These are phyloP conservation scores for Sarcophilus harrisii DNA, from an alignment of 2,797 vertebrate species.

Conservation along the genomic window DNA sequence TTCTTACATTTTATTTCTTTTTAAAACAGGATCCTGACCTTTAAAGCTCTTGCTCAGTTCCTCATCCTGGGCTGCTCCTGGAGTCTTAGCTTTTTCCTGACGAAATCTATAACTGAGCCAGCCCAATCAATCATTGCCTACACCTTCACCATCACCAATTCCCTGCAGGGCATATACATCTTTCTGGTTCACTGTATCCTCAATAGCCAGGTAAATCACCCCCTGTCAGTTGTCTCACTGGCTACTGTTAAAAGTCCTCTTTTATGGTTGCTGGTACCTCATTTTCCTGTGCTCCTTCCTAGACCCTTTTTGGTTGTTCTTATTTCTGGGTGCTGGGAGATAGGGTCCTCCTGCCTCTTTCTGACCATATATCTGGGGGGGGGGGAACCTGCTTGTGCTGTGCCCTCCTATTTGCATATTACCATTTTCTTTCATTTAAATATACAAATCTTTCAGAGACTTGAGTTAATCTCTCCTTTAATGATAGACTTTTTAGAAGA, in stretches of 20 bases:
- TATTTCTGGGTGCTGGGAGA: not conserved
- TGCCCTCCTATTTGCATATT: not conserved
- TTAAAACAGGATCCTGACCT: conserved; percentile 57
- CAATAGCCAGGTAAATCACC: conserved; percentile 66
- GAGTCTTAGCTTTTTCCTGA: conserved; percentile 70
- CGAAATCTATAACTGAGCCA: conserved; percentile 16
- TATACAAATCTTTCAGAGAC: not conserved
- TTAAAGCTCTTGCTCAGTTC: conserved; percentile 74
- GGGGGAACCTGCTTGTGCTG: not conserved
- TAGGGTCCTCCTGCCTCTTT: no score
- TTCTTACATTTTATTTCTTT: not conserved
- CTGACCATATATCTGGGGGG: no score
- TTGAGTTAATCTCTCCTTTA: not conserved
- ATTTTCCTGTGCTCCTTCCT: not conserved
- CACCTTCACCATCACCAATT: conserved; percentile 71
- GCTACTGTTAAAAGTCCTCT: not conserved
- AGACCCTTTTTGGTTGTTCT: not conserved
- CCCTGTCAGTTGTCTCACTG: not conserved
- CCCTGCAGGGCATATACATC: conserved; percentile 73
- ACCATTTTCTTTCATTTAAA: not conserved
- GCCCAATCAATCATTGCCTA: conserved; percentile 43
- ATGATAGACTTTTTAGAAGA: not conserved
- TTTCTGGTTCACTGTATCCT: conserved; percentile 76
- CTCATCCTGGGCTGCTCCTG: conserved; percentile 75
- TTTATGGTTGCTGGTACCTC: not conserved